phyloP scores from a whole-genome alignment of 2,888 invertebrate species.

The Mesodorylaimus sp. region DNA sequence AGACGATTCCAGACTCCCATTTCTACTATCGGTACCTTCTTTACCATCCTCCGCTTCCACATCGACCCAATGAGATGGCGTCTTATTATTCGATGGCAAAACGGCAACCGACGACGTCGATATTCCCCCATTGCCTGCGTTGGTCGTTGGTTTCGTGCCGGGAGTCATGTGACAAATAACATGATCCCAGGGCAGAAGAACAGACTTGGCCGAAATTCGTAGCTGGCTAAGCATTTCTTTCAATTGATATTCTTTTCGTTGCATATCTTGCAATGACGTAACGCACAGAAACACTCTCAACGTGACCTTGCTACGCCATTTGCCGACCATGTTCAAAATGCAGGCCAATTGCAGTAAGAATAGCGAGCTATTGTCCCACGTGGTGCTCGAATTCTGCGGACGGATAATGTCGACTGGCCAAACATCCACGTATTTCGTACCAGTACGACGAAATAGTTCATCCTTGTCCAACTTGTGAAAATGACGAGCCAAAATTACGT shows the following conservation, averaged over 20 bases:
- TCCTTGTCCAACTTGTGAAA: constrained; percentile 66
- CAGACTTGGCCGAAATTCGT: constrained; percentile 64
- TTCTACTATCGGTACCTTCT: no score
- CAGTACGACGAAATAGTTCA: not conserved
- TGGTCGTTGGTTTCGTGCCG: no score
- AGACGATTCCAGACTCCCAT: no score
- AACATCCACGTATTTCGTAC: constrained; percentile 63
- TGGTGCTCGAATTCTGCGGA: constrained; percentile 48
- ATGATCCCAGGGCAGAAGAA: constrained; percentile 39
- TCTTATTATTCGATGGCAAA: no score
- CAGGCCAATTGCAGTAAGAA: constrained; percentile 93
- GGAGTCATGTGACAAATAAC: constrained; percentile 25
- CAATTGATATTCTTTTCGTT: constrained; percentile 24
- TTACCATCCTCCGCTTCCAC: no score
- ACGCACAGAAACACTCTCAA: constrained; percentile 62
- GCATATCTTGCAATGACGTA: constrained; percentile 30
- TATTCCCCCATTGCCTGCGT: constrained; percentile 3
- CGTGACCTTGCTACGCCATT: constrained; percentile 61
- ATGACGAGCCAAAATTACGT: constrained; percentile 75
- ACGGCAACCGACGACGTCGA: no score
- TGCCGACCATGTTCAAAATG: constrained; percentile 48
- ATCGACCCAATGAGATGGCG: no score
- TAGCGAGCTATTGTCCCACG: constrained; percentile 58
- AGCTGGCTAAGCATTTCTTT: constrained; percentile 52
- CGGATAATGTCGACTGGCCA: constrained; percentile 89